Percentiles rank a stretch among this genome's conserved stretches.
Evolutionary conservation across 2,888 invertebrate species (phyloP).

Genomic region (Oscheius sp.): DNA sequence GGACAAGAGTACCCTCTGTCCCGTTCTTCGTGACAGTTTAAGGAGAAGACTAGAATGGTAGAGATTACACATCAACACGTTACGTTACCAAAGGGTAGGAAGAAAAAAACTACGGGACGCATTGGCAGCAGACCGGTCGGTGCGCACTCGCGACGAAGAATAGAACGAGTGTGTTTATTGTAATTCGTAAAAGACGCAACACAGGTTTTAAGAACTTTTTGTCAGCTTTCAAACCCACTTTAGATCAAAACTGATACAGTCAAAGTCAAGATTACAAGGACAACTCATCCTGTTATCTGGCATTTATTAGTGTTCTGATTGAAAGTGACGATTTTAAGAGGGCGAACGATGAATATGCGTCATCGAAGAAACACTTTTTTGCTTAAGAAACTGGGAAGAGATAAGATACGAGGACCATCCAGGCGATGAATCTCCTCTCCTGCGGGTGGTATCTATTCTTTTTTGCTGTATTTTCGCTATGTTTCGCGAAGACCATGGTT

Average conservation of each 20-base stretch:
- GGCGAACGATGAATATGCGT: background rate
- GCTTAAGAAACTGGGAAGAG: background rate
- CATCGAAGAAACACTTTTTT: background rate
- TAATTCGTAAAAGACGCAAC: conserved; percentile 13
- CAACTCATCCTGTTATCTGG: no score
- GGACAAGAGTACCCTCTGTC: conserved; percentile 36
- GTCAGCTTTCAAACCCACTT: no score
- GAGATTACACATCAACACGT: background rate
- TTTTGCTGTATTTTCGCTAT: background rate
- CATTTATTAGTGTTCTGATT: background rate
- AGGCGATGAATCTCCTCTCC: background rate
- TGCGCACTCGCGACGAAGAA: conserved; percentile 10
- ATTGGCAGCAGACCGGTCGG: conserved; percentile 35
- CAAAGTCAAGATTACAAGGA: no score
- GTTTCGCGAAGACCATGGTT: background rate
- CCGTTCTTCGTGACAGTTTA: conserved; percentile 25
- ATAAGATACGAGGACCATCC: conserved; percentile 12
- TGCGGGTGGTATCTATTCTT: background rate
- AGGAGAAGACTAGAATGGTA: background rate
- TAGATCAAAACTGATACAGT: no score
- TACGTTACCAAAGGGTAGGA: conserved; percentile 18
- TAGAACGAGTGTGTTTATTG: conserved; percentile 30
- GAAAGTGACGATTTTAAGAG: background rate
- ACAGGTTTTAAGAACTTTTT: background rate
- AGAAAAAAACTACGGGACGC: conserved; percentile 14